Percentiles rank a stretch among this genome's conserved stretches.
These are phyloP conservation scores for Netelia virgata DNA, from an alignment of 2,888 invertebrate species.

Conservation along the genomic window DNA sequence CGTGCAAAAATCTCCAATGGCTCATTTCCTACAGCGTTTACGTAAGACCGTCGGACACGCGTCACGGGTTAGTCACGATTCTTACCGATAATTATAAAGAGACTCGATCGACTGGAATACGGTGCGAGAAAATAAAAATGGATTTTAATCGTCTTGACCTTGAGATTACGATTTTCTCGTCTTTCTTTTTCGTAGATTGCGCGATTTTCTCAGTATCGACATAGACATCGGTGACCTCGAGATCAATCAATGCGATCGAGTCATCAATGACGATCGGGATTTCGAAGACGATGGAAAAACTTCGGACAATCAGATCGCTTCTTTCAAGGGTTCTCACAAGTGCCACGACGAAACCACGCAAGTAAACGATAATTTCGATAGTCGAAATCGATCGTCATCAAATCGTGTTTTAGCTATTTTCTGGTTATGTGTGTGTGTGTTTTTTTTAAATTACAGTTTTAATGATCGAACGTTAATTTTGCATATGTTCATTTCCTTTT, in stretches of 20 bases:
- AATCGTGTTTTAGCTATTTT: no score
- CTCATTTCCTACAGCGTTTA: slow-evolving; percentile 93
- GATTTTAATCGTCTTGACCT: no score
- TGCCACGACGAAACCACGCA: slow-evolving; percentile 93
- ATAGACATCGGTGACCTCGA: slow-evolving; percentile 93
- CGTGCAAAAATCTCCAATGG: slow-evolving; percentile 92
- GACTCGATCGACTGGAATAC: not conserved
- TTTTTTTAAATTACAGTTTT: not conserved
- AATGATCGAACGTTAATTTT: not conserved
- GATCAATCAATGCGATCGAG: slow-evolving; percentile 93
- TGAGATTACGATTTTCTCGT: not conserved
- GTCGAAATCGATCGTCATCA: not conserved
- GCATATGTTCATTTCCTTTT: not conserved
- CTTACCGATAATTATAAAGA: not conserved
- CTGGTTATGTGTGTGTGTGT: no score
- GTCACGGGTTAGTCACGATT: slow-evolving; percentile 75
- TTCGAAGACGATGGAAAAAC: slow-evolving; percentile 64
- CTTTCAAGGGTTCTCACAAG: slow-evolving; percentile 95
- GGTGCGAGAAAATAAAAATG: not conserved
- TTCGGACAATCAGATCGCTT: slow-evolving; percentile 89
- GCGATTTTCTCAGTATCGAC: slow-evolving; percentile 90
- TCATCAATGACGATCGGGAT: slow-evolving; percentile 72
- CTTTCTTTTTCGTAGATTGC: slow-evolving; percentile 83
- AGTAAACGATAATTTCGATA: slow-evolving; percentile 86
- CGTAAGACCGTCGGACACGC: slow-evolving; percentile 75